A percentile compares a stretch with the other conserved stretches of the same genome.
These are phyloP conservation scores for Halcyon senegalensis DNA, from an alignment of 2,113 vertebrate genomes.

Conservation along the genomic window DNA sequence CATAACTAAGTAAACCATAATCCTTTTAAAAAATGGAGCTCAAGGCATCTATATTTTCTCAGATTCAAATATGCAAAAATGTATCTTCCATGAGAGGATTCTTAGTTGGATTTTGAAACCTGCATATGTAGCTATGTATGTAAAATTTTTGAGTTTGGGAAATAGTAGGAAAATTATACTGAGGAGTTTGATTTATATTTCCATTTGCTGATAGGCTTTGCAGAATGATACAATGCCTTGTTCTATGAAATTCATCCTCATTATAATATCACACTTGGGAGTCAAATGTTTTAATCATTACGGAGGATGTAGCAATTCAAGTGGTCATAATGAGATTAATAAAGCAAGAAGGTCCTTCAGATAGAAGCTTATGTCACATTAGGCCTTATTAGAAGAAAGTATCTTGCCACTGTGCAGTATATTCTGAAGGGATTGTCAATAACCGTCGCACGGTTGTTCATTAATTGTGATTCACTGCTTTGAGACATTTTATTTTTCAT, in stretches of 20 bases:
- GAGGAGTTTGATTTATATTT: background rate
- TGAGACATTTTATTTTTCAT: slow-evolving; percentile 27
- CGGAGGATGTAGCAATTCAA: slow-evolving; percentile 37
- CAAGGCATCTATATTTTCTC: background rate
- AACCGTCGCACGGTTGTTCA: background rate
- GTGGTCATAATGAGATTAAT: slow-evolving; percentile 65
- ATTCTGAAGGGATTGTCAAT: slow-evolving; percentile 48
- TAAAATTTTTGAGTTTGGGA: background rate
- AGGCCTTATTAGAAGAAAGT: slow-evolving; percentile 45
- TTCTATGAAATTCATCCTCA: slow-evolving; percentile 12
- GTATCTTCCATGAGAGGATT: background rate
- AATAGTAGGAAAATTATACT: background rate
- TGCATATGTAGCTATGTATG: background rate
- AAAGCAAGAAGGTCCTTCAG: slow-evolving; percentile 55
- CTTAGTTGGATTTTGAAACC: background rate
- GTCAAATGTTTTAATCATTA: slow-evolving; percentile 62
- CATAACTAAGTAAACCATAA: background rate
- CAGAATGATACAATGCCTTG: background rate
- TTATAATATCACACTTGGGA: slow-evolving; percentile 47
- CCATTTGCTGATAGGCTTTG: background rate
- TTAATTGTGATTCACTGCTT: slow-evolving; percentile 44
- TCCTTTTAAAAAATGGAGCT: background rate
- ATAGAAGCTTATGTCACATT: slow-evolving; percentile 13
- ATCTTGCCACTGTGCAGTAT: background rate
- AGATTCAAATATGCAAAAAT: background rate